Base-by-base conservation (phyloP, 2,888 invertebrate species). In the Luperina nickerlii region DNA sequence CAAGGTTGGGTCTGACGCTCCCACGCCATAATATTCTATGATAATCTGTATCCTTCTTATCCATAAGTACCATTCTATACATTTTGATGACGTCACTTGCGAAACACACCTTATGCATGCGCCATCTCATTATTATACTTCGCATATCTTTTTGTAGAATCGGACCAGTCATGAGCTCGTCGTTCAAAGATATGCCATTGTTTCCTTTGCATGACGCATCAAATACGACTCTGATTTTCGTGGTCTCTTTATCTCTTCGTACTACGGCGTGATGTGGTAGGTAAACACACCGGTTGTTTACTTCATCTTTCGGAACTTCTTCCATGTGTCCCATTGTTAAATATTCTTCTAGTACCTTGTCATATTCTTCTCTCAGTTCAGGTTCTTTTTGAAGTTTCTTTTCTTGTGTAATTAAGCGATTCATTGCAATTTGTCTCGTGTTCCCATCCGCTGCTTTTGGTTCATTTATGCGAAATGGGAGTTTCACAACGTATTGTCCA, bases 31-130 rank as follows among this genome's bases (percentile, higher is more conserved):
- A 42, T 32, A 82, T 63, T 54, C 78, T 69, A 15, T 81, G 81
- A 24, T 71, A 57, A n/a, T 78, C 70, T 27, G 45, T 66, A 68
- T 82, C 71, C 18, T 75, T 54, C 20, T 71, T 24, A 60, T 62
- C 45, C 11, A 91, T 75, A 27, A 81, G 73, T 48, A 92, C 83
- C 83, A 85, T 82, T 54, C 91, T 70, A 54, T 91, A 92, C 91
- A 92, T 92, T 78, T 73, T 81, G 15, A 68, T 72, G 32, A 72
- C 67, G 60, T 81, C 75, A 63, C 70, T 67, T 60, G 74, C 62
- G 13, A 74, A 70, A 24, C 66, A 72, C 27, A 51, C 74, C 57
- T 70, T 63, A 20, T 71, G 54, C 54, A 76, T 63, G 63, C 76
- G 54, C 66, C 66, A 72, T 72, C 70, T 57, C 60, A 62, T 76